Evolutionary conservation across 2,888 invertebrate genomes (phyloP), one percentile per base, ranked within the genome.

Genomic region (Himalopsyche anomala): DNA sequence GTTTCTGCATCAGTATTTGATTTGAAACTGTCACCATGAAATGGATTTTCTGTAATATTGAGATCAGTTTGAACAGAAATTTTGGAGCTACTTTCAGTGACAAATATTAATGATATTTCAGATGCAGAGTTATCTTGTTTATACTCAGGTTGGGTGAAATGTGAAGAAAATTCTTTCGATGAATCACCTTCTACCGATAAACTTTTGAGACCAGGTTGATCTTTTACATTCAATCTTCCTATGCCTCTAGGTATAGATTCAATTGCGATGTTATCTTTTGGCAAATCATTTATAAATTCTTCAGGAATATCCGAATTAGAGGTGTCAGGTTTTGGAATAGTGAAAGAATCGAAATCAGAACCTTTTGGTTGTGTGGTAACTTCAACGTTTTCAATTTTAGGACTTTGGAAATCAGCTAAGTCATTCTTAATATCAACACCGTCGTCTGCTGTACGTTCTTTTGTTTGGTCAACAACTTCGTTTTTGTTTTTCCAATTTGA

Each of bases 1-100:
- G n/a, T 62, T 19, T 19, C 11, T 62, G 62, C 1, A 9, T 62
- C 19, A n/a, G 15, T 51, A 51, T 51, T 51, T 62, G 62, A n/a
- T n/a, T 62, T 62, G 19, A 62, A 62, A 9, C 8, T 62, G 11
- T 5, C 3, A 15, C 19, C 62, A 28, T 5, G n/a, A 62, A 62
- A 62, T 62, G 88, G 87, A 45, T 45, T 79, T 51, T 84, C 87
- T 17, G 86, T 85, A 28, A 87, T 87, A 56, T 83, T 87, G 45
- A 81, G 28, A 69, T 88, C 87, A 54, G 80, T 40, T 38, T 87
- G 85, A 17, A 84, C n/a, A 80, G 38, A 80, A 12, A 69, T 87
- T 74, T 83, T 87, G 3, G 88, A 88, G 69, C 79, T 87, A 28
- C 80, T 69, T 83, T 88, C 88, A 36, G 88, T 88, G 5, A 87